Base-by-base conservation (phyloP, 2,113 vertebrate species). In the Seriola dumerili region DNA sequence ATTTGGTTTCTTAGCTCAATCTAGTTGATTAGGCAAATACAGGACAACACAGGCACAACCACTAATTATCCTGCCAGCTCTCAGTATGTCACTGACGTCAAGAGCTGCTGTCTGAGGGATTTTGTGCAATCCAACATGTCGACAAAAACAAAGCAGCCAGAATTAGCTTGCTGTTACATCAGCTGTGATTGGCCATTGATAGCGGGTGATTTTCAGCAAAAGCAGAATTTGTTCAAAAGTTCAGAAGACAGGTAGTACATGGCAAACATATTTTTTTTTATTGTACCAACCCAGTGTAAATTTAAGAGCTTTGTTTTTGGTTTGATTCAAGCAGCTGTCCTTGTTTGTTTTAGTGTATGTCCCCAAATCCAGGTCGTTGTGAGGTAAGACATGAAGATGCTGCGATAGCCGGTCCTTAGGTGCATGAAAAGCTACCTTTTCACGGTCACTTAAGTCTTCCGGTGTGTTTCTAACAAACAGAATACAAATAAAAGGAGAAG, bases 51-150 rank as follows among this genome's bases (percentile, higher is more conserved):
- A 16, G 19, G 48, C 48, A 42, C 21, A 19, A 21, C 29, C 19
- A 21, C 40, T 59, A 44, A 69, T 75, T 25, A 55, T 61, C 9
- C 55, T 23, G 44, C 21, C 63, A 32, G 66, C 65, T 48, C 23
- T 72, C 36, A 57, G 29, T 69, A 55, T 32, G 42, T 21, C 2
- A 9, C 1, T 21, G 50, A 52, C 17, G 4, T 48, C 46, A 52
- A 67, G 25, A 58, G 13, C 25, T 48, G 36, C 55, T 38, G 55
- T 74, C 70, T 17, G 48, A 19, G 32, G 76, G 83, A 85, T 80
- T 70, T 50, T 42, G 16, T 32, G 25, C n/a, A 55, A 34, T 54
- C 63, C 5, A 54, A 25, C 5, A 3, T 61, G 40, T 40, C 36
- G 8, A 7, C 59, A 54, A 10, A 57, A 64, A 13, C 19, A 42